Evolutionary conservation across 2,797 vertebrate species (phyloP).

Genomic region (Dromococcyx pavoninus): DNA sequence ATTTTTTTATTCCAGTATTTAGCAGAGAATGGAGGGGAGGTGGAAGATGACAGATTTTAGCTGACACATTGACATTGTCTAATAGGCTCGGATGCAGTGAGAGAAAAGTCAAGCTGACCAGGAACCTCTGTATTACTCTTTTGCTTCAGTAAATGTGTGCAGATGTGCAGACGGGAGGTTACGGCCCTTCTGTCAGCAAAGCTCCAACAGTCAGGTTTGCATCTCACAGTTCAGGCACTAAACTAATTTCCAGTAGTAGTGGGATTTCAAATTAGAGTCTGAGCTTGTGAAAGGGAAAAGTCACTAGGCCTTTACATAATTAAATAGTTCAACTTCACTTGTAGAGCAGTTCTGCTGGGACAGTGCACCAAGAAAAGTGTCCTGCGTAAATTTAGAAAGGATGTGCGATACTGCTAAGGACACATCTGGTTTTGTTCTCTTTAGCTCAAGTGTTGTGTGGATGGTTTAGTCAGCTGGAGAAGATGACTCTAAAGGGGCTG

Average conservation of each 20-base stretch:
- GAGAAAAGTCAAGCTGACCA: not conserved
- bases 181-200: not conserved
- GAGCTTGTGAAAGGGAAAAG: not conserved
- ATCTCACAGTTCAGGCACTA: not conserved
- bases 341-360: not conserved
- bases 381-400: not conserved
- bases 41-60: not conserved
- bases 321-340: not conserved
- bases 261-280: not conserved
- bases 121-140: not conserved
- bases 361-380: not conserved
- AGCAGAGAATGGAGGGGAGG: not conserved
- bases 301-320: not conserved
- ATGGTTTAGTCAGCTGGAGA: not conserved
- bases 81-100: not conserved
- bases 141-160: accelerated
- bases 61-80: not conserved
- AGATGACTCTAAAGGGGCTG: not conserved
- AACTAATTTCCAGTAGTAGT: not conserved
- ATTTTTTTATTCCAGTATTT: not conserved
- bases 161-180: not conserved
- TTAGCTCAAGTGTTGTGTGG: not conserved
- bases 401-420: not conserved
- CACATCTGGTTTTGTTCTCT: not conserved
- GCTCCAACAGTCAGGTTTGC: not conserved